A percentile compares a stretch with the other conserved stretches of the same genome.
Conservation (phyloP, 2,888 invertebrate genomes). For the Gnatocerus cornutus region DNA sequence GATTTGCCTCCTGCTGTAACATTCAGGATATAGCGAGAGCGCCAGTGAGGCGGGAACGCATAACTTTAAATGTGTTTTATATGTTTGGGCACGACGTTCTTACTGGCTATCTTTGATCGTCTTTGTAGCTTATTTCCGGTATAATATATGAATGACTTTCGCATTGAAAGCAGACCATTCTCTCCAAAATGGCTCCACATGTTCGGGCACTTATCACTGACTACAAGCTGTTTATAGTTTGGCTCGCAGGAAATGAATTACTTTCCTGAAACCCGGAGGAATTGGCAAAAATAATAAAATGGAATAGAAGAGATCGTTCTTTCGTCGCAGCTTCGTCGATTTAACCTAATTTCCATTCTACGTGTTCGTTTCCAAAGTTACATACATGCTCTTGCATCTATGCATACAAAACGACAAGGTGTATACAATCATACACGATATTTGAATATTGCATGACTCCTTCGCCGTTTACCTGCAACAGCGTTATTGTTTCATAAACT, state of each 20-base stretch:
- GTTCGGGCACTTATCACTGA: conserved; percentile 39
- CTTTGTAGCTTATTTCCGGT: conserved; percentile 59
- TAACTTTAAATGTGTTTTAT: conserved; percentile 59
- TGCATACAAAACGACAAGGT: conserved; percentile 23
- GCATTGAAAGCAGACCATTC: conserved; percentile 53
- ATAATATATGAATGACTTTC: conserved; percentile 53
- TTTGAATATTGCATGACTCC: conserved; percentile 39
- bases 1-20: conserved; percentile 54
- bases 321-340: conserved; percentile 4
- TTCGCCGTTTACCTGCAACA: conserved; percentile 12
- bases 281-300: conserved; percentile 22
- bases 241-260: conserved; percentile 46
- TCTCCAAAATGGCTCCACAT: conserved; percentile 38
- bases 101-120: conserved; percentile 58
- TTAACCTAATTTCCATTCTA: background rate
- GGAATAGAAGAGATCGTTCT: conserved; percentile 3
- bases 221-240: conserved; percentile 42
- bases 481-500: conserved; percentile 9
- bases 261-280: conserved; percentile 12
- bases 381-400: conserved; percentile 6
- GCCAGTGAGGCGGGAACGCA: conserved; percentile 57
- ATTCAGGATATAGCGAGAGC: conserved; percentile 55
- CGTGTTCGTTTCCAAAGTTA: background rate
- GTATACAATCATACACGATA: conserved; percentile 19
- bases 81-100: conserved; percentile 48